These are phyloP conservation scores for Drosophila melanica DNA, from an alignment of 1,140 invertebrate species.

Conservation along the genomic window DNA sequence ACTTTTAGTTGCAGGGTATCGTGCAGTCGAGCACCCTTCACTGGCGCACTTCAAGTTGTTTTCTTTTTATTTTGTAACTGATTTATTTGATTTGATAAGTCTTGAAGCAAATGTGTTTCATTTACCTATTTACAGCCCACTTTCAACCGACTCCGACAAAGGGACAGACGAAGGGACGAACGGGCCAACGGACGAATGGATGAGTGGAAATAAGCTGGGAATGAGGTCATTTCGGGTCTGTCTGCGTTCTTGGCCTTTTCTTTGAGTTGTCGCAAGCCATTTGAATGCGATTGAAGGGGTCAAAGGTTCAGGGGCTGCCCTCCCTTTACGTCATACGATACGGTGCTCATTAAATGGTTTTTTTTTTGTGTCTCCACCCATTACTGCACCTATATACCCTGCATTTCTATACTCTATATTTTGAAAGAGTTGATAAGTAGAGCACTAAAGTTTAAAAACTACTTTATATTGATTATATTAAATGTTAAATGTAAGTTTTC, in stretches of 20 bases:
- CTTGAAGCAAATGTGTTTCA: conserved; percentile 69
- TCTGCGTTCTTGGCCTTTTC: conserved; percentile 25
- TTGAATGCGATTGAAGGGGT: conserved; percentile 22
- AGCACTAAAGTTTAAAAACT: no score
- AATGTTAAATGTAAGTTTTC: no score
- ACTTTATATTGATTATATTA: no score
- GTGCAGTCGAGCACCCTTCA: background rate
- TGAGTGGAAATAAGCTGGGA: background rate
- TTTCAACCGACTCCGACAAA: conserved; percentile 12
- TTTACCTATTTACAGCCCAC: conserved; percentile 39
- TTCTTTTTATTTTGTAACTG: conserved; percentile 29
- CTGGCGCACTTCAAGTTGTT: background rate
- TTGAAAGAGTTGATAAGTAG: no score
- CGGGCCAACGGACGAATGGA: background rate
- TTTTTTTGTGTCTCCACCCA: background rate
- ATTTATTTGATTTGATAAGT: conserved; percentile 74
- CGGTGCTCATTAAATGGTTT: conserved; percentile 1
- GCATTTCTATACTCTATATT: background rate
- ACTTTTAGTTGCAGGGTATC: background rate
- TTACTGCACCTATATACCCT: background rate
- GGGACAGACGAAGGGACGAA: background rate
- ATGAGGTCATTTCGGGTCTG: background rate
- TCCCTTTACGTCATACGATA: conserved; percentile 29
- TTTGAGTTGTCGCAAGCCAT: conserved; percentile 37
- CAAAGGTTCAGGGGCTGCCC: conserved; percentile 6